A percentile compares a stretch with the other conserved stretches of the same genome.
These are phyloP conservation scores for Laterallus jamaicensis DNA, from an alignment of 2,113 vertebrate species.

Conservation along the genomic window DNA sequence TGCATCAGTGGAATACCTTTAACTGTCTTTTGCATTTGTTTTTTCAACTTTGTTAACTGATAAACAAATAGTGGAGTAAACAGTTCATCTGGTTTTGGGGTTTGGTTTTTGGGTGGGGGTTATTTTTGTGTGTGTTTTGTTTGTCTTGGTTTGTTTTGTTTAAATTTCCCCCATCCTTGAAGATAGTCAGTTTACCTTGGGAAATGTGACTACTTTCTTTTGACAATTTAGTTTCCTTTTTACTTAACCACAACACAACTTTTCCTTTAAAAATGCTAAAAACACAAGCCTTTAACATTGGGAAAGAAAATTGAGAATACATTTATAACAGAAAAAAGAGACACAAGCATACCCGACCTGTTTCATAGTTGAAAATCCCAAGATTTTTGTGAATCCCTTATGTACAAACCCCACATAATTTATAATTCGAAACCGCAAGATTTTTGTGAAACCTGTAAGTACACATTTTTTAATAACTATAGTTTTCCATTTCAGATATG, in stretches of 20 bases:
- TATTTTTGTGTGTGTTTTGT: no score
- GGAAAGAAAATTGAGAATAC: background rate
- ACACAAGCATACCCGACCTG: fast-evolving
- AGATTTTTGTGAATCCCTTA: background rate
- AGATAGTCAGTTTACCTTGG: background rate
- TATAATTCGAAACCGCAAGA: background rate
- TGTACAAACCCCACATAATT: fast-evolving
- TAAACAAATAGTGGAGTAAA: background rate
- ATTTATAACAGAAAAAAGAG: background rate
- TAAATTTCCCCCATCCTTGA: fast-evolving
- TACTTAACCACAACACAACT: background rate
- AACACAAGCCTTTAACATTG: background rate
- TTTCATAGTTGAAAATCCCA: background rate
- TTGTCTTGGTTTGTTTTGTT: no score
- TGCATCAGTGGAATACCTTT: background rate
- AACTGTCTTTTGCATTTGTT: background rate
- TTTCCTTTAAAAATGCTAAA: background rate
- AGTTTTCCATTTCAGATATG: background rate
- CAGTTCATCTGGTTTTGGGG: background rate
- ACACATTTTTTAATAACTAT: background rate
- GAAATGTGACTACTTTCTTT: background rate
- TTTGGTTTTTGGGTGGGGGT: no score
- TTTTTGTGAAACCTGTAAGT: background rate
- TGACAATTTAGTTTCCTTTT: background rate
- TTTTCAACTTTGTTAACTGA: background rate